Conservation (phyloP, 2,113 vertebrate genomes). For the Zosterops japonicus region DNA sequence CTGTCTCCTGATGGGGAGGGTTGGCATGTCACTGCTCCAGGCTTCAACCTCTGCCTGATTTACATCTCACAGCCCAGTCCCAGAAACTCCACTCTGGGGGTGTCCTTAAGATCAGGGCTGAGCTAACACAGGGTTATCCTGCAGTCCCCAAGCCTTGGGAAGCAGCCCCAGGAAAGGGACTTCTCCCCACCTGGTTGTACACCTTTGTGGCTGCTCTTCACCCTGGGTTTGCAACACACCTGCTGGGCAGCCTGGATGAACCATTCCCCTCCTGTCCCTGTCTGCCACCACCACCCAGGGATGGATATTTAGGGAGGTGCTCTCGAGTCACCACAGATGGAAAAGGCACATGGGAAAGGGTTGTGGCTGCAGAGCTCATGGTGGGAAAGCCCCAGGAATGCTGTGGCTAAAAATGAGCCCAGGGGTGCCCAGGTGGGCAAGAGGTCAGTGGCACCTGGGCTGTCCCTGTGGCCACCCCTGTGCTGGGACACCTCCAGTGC, state of each 20-base stretch:
- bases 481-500: neutral
- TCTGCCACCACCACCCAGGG: neutral
- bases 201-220: neutral
- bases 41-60: no score
- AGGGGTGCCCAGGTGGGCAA: neutral
- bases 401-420: neutral
- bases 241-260: neutral
- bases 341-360: neutral
- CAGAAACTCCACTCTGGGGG: no score
- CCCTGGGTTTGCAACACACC: accelerated
- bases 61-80: no score
- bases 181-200: no score
- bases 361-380: neutral
- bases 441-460: neutral
- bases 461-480: neutral
- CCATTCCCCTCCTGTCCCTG: neutral
- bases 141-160: neutral
- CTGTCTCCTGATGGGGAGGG: neutral
- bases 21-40: no score
- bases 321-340: neutral
- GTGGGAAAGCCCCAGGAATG: neutral
- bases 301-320: neutral
- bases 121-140: neutral
- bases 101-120: no score
- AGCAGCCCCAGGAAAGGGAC: neutral